Base-by-base conservation (phyloP, 2,888 invertebrate genomes). In the Mythimna albipuncta region DNA sequence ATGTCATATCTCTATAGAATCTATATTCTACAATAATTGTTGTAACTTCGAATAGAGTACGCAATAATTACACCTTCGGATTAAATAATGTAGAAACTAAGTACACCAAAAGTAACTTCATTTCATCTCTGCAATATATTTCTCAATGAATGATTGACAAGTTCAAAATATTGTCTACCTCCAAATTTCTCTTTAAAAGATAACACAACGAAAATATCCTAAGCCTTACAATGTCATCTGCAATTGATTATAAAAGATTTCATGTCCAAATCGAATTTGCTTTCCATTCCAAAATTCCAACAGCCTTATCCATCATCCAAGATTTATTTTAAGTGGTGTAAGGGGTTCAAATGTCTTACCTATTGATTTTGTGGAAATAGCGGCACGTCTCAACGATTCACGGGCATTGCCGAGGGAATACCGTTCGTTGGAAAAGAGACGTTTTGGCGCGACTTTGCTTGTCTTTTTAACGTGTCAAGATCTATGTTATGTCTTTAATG, bases 311-410 rank as follows among this genome's bases (percentile, higher is more conserved):
- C 83, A 78, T 77, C 75, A 81, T 72, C 64, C 69, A 71, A 82
- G 75, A 86, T 86, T 83, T 82, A 81, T 74, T 84, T 79, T 72
- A 77, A 76, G 64, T 82, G 73, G 75, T 77, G 84, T 76, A 81
- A 85, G 64, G 64, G 78, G 82, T 87, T 89, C 89, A 89, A 90
- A 91, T 89, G 88, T 89, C 89, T 90, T 87, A 85, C 84, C 90
- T 93, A 93, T 93, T 93, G 93, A 93, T 93, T 93, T 90, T 91
- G 89, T 88, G 85, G 89, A 87, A 90, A 91, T 90, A 89, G 87
- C 87, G 82, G 85, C 89, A 89, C 90, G 90, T 90, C 85, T 82
- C 83, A 74, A 57, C 85, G 80, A 79, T 86, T 85, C 82, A 65
- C 74, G 72, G 73, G 72, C 72, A 72, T 55, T 65, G 77, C 77